These are phyloP conservation scores for Mercenaria mercenaria DNA, from an alignment of 1,140 invertebrate genomes.

Conservation along the genomic window DNA sequence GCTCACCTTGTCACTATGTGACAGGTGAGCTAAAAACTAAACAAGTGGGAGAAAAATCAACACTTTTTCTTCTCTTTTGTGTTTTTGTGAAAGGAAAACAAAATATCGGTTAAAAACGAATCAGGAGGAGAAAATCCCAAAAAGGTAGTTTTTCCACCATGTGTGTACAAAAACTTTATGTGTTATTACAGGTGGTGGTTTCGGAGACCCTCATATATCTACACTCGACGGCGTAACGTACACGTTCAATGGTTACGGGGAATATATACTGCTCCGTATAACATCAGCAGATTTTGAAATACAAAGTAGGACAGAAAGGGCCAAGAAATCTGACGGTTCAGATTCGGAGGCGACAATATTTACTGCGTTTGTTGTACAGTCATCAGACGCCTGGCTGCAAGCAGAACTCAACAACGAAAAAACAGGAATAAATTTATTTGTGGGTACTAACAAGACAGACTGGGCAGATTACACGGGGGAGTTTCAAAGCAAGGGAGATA, in stretches of 20 bases:
- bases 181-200: constrained; percentile 37
- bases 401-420: not conserved
- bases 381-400: not conserved
- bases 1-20: too few species aligned
- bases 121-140: too few species aligned
- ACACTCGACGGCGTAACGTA: constrained; percentile 68
- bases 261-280: constrained; percentile 56
- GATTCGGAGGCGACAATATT: constrained; percentile 21
- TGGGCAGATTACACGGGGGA: constrained; percentile 14
- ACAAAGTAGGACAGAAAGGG: constrained; percentile 69
- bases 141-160: too few species aligned
- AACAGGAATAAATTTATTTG: constrained; percentile 9
- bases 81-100: too few species aligned
- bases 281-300: constrained; percentile 45
- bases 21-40: too few species aligned
- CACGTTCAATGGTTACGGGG: constrained; percentile 72
- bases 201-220: constrained; percentile 69
- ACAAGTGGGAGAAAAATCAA: too few species aligned
- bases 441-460: not conserved
- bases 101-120: too few species aligned
- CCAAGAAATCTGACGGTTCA: constrained; percentile 66
- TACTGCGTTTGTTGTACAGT: constrained; percentile 7
- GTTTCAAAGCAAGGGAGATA: not conserved
- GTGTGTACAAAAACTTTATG: too few species aligned
- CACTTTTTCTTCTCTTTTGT: too few species aligned